A percentile compares a stretch with the other conserved stretches of the same genome.
Conservation (phyloP, 2,888 invertebrate genomes). For the Chromoteleia sp. region DNA sequence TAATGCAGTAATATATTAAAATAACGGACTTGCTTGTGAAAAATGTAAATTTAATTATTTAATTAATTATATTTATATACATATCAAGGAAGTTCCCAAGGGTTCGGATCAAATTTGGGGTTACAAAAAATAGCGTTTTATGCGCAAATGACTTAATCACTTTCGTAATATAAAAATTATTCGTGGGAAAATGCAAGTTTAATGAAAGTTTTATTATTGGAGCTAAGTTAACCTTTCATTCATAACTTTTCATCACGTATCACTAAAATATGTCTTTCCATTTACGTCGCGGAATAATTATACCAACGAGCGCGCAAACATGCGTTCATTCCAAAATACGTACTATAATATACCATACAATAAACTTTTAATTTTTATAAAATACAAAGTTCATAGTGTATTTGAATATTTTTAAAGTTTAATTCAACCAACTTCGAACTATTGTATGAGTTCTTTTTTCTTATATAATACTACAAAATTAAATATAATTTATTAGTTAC, state of each 20-base stretch:
- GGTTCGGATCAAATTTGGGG: conserved; percentile 39
- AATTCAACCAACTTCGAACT: too few relatives aligned
- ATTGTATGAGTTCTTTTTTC: too few relatives aligned
- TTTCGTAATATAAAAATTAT: conserved; percentile 48
- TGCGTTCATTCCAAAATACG: too few relatives aligned
- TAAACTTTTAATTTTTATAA: background rate
- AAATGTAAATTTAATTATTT: conserved; percentile 66
- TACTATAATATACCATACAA: too few relatives aligned
- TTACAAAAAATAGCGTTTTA: conserved; percentile 47
- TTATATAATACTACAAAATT: too few relatives aligned
- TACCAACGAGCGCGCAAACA: background rate
- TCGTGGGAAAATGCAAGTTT: conserved; percentile 42
- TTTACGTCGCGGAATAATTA: conserved; percentile 19
- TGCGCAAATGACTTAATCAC: conserved; percentile 46
- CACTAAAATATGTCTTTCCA: conserved; percentile 12
- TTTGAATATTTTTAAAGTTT: too few relatives aligned
- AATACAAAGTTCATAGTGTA: too few relatives aligned
- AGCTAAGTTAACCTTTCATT: conserved; percentile 31
- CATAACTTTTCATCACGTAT: conserved; percentile 17
- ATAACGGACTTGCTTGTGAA: conserved; percentile 60
- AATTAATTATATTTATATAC: conserved; percentile 57
- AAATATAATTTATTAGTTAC: background rate
- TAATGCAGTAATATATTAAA: conserved; percentile 45
- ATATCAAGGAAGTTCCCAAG: conserved; percentile 42
- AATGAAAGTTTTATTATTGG: conserved; percentile 38